Evolutionary conservation across 2,797 vertebrate genomes (phyloP), one percentile per base, ranked within the genome.

Genomic region (Chelonia mydas): DNA sequence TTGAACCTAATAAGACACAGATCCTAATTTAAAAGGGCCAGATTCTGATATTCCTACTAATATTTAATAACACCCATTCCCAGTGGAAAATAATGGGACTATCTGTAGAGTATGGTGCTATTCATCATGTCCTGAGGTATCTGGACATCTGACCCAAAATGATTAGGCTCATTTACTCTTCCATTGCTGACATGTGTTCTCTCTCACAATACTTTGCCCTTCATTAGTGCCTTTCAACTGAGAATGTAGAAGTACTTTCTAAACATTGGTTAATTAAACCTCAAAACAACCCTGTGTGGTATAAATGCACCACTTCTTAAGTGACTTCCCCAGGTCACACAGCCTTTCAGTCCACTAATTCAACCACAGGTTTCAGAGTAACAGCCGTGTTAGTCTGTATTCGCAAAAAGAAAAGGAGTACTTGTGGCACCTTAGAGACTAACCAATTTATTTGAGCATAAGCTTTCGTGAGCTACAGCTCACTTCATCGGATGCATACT

Each of bases 101-200:
- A 16, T 27, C 68, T 85, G 47, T 65, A 13, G n/a, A 47, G 7
- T 31, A 33, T 74, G 33, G 3, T 11, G 9, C 19, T 57, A 17
- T 7, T 28, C 61, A 55, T 49, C 41, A 9, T 2, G 3, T 81
- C 23, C 86, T 94, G 21, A 49, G 28, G 50, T 23, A 21, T 84
- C 27, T 77, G 33, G n/a, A n/a, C 31, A 47, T 72, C n/a, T 5
- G 11, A 53, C 74, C 5, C 10, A 81, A 84, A 89, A 55, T 61
- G 7, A 47, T 11, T 47, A 2, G 0, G 3, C 15, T 51, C 51
- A 49, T 86, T 83, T 65, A 12, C 82, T 76, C 0, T 0, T 17
- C 78, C 86, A 31, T 49, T 53, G 16, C 50, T 53, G n/a, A 28
- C 27, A 76, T 2, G 16, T 65, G 4, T 91, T 84, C 31, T 37